Evolutionary conservation across 1,140 invertebrate genomes (phyloP), one percentile per base, ranked within the genome.

Genomic region (Acromyrmex heyeri): DNA sequence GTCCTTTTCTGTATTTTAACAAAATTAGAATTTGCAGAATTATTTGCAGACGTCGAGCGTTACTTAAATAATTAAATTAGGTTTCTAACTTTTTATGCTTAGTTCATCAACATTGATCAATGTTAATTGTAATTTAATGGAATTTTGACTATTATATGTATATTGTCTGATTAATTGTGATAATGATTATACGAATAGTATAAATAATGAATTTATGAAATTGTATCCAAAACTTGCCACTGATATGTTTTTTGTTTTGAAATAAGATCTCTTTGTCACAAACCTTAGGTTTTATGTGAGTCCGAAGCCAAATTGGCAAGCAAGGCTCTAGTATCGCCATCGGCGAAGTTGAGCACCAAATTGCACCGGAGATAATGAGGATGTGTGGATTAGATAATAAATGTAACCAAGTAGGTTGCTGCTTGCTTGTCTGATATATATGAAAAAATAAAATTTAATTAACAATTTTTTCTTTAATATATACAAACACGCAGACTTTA

Each of bases 261-360:
- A 65, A 55, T 55, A 27, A 67, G 27, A n/a, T 1, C 14, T 53
- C 16, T 76, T n/a, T 27, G 14, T 59, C 48, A 79, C 21, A 88
- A 88, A 97, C 97, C 95, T 96, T 96, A 1, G 97, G 97, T 89
- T 97, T 96, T 5, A 98, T 95, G 75, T 96, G 96, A 61, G 96
- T 96, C 91, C 97, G 96, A 14, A 98, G 92, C 97, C 97, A 98
- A 90, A 98, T 96, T 1, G 97, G 98, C n/a, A 98, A 93, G 91
- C 97, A 98, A 0, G 97, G 97, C 92, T 98, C 98, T 69, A 98
- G 91, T 87, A 98, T 96, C 12, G 98, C 97, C 96, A 98, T 98
- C 0, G 97, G 96, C 1, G 96, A 96, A 0, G 97, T 98, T 3
- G 97, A 97, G 10, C 97, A 94, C 93, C 96, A 97, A 86, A 98